Percentiles rank a stretch among this genome's conserved stretches.
These are phyloP conservation scores for Dyspetes luteomarginatus DNA, from an alignment of 2,888 invertebrate genomes.

Conservation along the genomic window DNA sequence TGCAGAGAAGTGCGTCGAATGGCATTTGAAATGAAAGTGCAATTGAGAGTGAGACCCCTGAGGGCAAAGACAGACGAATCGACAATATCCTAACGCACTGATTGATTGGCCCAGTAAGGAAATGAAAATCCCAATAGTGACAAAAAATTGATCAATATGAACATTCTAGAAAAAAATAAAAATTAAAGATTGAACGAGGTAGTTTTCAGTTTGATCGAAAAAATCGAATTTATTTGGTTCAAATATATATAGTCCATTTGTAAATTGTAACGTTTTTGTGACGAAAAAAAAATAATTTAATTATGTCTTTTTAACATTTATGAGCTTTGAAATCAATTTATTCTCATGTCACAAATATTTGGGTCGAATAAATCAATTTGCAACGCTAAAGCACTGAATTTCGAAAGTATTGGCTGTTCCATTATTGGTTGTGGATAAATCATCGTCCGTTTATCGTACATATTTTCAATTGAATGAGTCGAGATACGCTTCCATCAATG, in stretches of 20 bases:
- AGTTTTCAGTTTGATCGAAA: not conserved
- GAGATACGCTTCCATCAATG: not conserved
- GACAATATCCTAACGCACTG: slow-evolving; percentile 11
- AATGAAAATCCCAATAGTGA: not conserved
- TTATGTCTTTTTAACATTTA: too few species aligned
- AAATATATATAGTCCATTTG: too few species aligned
- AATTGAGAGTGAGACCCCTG: not conserved
- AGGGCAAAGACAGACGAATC: slow-evolving; percentile 14
- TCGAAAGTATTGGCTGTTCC: not conserved
- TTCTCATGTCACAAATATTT: not conserved
- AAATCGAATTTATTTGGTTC: not conserved
- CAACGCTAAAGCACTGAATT: not conserved
- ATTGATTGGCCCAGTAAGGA: slow-evolving; percentile 7
- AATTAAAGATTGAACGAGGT: not conserved
- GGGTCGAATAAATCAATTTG: not conserved
- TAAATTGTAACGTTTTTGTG: too few species aligned
- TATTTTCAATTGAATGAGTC: not conserved
- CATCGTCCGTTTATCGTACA: not conserved
- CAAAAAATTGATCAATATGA: not conserved
- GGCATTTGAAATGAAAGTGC: slow-evolving; percentile 35
- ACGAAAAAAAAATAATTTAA: too few species aligned
- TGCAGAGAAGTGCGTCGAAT: slow-evolving; percentile 20
- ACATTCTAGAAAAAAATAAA: not conserved
- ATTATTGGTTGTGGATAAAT: not conserved
- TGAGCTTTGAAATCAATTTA: too few species aligned